Percentiles rank a stretch among this genome's conserved stretches.
Evolutionary conservation across 2,113 vertebrate genomes (phyloP).

Genomic region (Rhinichthys klamathensis): DNA sequence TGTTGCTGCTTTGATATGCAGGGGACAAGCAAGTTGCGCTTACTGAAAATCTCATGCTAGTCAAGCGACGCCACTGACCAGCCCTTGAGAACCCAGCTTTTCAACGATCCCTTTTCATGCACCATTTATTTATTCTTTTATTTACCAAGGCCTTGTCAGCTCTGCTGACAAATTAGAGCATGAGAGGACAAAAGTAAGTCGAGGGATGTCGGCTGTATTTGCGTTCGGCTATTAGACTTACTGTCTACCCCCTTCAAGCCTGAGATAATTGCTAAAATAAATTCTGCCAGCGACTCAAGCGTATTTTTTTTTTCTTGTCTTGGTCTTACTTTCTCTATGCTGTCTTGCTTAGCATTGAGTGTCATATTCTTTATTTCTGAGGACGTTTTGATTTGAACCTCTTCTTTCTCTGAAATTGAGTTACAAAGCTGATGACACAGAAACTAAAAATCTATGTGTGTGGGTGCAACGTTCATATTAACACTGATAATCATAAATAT

Average conservation of each 20-base stretch:
- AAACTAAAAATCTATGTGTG: background rate
- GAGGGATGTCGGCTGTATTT: slow-evolving; percentile 37
- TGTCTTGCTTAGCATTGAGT: slow-evolving; percentile 25
- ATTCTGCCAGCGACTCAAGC: slow-evolving; percentile 45
- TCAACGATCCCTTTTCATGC: slow-evolving; percentile 27
- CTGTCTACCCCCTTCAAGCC: slow-evolving; percentile 28
- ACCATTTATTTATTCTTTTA: slow-evolving; percentile 41
- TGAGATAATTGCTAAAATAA: slow-evolving; percentile 58
- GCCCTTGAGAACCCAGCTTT: slow-evolving; percentile 27
- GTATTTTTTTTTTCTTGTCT: background rate
- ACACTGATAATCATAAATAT: background rate
- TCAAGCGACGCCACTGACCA: background rate
- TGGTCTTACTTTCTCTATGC: slow-evolving; percentile 33
- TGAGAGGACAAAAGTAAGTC: slow-evolving; percentile 36
- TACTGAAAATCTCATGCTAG: background rate
- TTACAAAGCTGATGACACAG: background rate
- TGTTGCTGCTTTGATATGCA: slow-evolving; percentile 1
- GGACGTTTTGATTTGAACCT: background rate
- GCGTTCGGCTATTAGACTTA: slow-evolving; percentile 54
- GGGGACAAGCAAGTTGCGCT: background rate
- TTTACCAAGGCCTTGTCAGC: slow-evolving; percentile 41
- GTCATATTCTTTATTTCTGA: background rate
- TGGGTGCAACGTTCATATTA: background rate
- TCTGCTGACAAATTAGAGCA: slow-evolving; percentile 23
- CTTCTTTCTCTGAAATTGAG: background rate